Base-by-base conservation (phyloP, 30 jellyfish, hydroid and myxozoan genomes). In the Pelagia noctiluca region DNA sequence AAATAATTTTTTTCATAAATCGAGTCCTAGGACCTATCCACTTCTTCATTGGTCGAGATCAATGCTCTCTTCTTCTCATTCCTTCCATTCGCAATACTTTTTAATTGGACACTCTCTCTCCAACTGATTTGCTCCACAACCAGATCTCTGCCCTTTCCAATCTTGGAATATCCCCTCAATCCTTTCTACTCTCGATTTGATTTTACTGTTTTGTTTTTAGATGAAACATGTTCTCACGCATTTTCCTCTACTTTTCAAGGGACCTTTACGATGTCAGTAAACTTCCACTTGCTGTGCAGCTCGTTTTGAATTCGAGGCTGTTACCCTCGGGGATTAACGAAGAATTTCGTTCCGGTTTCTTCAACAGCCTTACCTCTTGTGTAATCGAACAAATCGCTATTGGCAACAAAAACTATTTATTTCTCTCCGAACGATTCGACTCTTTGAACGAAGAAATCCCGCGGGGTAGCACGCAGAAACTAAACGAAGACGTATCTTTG, bases 231-330 rank as follows among this genome's bases (percentile, higher is more conserved):
- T 61, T 19, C 61, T 47, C 61, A 47, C n/a, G 11, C n/a, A 47
- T 68, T 47, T 1, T 38, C 25, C 2, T 26, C 63, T 36, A 62
- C 25, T 49, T 49, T 66, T 68, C 24, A 30, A 82, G 92, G 34
- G 86, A 68, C 42, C 50, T 47, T 21, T 47, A 47, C 26, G 74
- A 52, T 29, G 33, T 42, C 33, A 60, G 46, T 0, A 22, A 64
- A 18, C 62, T 82, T 60, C 86, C 92, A 54, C 74, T 68, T 36
- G 67, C 92, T 0, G 84, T 69, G 2, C 84, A 82, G 63, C 16
- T 82, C 48, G 86, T 82, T 4, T 31, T 82, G 80, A 30, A 75
- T 13, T 68, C 86, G n/a, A 82, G 50, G 36, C 13, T 35, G 13
- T 19, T 82, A n/a, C 80, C 92, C 1, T 18, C 50, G 11, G 75